Conservation (phyloP, 2,888 invertebrate species). For the Alentia gelatinosa region DNA sequence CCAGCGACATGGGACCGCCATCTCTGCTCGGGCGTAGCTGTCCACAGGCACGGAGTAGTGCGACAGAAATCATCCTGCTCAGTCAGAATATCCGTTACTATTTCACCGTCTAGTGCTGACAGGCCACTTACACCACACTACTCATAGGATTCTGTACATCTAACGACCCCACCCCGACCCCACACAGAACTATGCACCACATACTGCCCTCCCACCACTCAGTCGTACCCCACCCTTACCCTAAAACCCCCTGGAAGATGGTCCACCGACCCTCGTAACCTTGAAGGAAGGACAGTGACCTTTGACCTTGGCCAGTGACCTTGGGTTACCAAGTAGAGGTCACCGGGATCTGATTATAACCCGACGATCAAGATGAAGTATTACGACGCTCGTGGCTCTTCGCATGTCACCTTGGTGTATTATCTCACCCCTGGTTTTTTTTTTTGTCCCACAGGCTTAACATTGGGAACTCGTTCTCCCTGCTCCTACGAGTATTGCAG, state of each 20-base stretch:
- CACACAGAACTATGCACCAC: not conserved
- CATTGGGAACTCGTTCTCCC: too few species aligned
- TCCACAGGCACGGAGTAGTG: not conserved
- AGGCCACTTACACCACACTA: not conserved
- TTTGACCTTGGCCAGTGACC: not conserved
- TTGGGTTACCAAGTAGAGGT: not conserved
- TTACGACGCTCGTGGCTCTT: too few species aligned
- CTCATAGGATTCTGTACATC: not conserved
- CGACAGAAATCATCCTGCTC: not conserved
- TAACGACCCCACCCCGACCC: not conserved
- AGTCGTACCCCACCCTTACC: not conserved
- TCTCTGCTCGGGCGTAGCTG: not conserved
- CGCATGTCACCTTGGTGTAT: too few species aligned
- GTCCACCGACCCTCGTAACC: not conserved
- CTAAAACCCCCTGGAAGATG: conserved; percentile 8
- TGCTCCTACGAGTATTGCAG: too few species aligned
- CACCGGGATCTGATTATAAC: not conserved
- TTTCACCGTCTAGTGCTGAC: not conserved
- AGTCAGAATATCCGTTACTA: too few species aligned
- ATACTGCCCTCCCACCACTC: not conserved
- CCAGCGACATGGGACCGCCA: not conserved
- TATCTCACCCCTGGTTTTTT: too few species aligned
- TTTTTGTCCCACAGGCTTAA: too few species aligned
- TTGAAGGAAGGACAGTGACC: not conserved
- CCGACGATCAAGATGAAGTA: too few species aligned